These are phyloP conservation scores for Enteromius radiatus DNA, from an alignment of 2,797 vertebrate genomes.

Conservation along the genomic window DNA sequence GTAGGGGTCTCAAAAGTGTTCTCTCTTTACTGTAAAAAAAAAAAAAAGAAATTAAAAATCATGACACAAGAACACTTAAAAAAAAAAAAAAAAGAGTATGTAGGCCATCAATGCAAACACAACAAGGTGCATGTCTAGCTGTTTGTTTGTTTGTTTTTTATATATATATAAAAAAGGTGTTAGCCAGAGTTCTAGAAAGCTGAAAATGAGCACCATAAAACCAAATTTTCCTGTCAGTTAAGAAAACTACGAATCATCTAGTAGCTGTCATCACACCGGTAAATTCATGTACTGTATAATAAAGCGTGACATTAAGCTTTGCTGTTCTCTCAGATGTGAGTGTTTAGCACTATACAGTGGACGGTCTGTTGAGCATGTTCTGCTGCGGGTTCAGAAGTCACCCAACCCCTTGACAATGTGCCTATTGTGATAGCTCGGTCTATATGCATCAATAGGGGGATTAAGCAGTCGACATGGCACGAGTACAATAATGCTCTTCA, in stretches of 20 bases:
- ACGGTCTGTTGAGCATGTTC: conserved; percentile 73
- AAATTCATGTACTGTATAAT: conserved; percentile 38
- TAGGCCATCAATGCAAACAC: not conserved
- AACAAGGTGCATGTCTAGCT: not conserved
- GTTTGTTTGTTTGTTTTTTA: not conserved
- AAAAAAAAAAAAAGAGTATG: not conserved
- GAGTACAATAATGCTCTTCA: conserved; percentile 82
- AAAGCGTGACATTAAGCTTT: conserved; percentile 32
- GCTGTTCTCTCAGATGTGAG: conserved; percentile 48
- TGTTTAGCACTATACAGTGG: conserved; percentile 59
- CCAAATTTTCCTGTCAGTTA: not conserved
- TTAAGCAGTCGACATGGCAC: conserved; percentile 81
- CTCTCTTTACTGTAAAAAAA: not conserved
- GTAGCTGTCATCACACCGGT: conserved; percentile 40
- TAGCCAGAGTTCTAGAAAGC: not conserved
- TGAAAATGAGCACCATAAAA: not conserved
- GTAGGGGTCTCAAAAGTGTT: conserved; percentile 43
- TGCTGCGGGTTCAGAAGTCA: conserved; percentile 80
- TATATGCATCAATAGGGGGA: conserved; percentile 80
- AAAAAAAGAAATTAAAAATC: not conserved
- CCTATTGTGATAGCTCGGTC: conserved; percentile 75
- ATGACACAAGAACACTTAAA: not conserved
- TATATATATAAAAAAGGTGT: not conserved
- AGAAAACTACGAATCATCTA: not conserved
- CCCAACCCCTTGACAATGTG: conserved; percentile 76